Conservation (phyloP, 2,113 vertebrate genomes). For the Acanthochromis polyacanthus region DNA sequence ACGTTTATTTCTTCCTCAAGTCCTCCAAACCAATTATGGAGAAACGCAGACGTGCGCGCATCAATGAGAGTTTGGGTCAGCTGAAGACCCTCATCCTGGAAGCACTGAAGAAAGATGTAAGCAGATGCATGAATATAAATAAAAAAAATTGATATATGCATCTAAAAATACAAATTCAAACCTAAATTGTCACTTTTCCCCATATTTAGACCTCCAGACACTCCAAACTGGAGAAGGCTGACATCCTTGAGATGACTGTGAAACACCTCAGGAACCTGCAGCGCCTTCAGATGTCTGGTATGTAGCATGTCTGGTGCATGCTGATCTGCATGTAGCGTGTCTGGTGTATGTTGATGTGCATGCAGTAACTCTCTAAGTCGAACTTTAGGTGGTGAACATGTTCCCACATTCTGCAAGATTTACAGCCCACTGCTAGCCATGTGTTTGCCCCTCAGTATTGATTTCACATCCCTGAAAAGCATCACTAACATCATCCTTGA, state of each 20-base stretch:
- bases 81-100: slow-evolving; percentile 92
- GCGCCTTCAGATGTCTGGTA: slow-evolving; percentile 91
- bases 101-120: slow-evolving; percentile 95
- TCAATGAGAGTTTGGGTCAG: slow-evolving; percentile 92
- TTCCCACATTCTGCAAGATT: slow-evolving; percentile 16
- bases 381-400: slow-evolving; percentile 44
- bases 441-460: neutral
- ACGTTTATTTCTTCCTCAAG: slow-evolving; percentile 63
- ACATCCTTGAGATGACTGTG: slow-evolving; percentile 97
- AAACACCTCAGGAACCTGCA: slow-evolving; percentile 95
- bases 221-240: slow-evolving; percentile 96
- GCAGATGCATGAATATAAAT: slow-evolving; percentile 35
- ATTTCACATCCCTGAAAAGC: slow-evolving; percentile 3
- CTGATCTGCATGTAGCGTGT: slow-evolving; percentile 6
- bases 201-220: slow-evolving; percentile 91
- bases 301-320: slow-evolving; percentile 48
- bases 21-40: slow-evolving; percentile 95
- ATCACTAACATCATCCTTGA: neutral
- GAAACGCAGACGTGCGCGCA: slow-evolving; percentile 91
- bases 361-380: neutral
- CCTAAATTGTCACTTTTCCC: neutral
- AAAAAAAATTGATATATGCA: neutral
- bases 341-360: neutral
- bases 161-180: neutral
- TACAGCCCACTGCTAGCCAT: slow-evolving; percentile 21